These are phyloP conservation scores for Merodon equestris DNA, from an alignment of 2,888 invertebrate genomes.

Conservation along the genomic window DNA sequence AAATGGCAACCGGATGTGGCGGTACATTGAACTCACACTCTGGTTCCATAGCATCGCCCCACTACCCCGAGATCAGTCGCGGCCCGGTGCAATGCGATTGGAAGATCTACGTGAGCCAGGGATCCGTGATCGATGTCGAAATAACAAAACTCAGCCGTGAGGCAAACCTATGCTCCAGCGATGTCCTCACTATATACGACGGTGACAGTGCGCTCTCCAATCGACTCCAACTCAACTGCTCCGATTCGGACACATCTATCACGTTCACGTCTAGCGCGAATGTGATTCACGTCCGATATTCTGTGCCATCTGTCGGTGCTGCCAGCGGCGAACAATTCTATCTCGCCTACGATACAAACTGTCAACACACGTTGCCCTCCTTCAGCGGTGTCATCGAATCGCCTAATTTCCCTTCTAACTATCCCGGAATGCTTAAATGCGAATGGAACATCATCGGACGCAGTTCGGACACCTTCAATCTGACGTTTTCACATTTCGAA, in stretches of 20 bases:
- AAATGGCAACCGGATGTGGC: constrained; percentile 87
- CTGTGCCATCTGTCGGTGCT: constrained; percentile 54
- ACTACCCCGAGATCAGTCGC: constrained; percentile 87
- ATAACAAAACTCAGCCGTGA: constrained; percentile 85
- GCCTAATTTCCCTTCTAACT: constrained; percentile 89
- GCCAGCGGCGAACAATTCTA: constrained; percentile 70
- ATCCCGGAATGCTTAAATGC: constrained; percentile 84
- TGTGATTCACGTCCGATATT: constrained; percentile 73
- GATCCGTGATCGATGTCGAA: constrained; percentile 83
- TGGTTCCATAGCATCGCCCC: constrained; percentile 91
- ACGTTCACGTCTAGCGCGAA: constrained; percentile 72
- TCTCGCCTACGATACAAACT: constrained; percentile 73
- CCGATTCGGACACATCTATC: constrained; percentile 27
- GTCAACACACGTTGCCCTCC: constrained; percentile 69
- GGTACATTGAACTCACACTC: constrained; percentile 85
- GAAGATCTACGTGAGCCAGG: constrained; percentile 86
- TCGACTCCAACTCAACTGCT: constrained; percentile 69
- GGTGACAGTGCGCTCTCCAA: constrained; percentile 70
- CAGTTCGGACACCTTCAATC: constrained; percentile 87
- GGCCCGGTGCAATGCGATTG: constrained; percentile 89
- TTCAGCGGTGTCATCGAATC: constrained; percentile 90
- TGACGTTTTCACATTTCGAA: constrained; percentile 90
- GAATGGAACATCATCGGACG: constrained; percentile 88
- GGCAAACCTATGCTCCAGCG: constrained; percentile 82
- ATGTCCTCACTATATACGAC: constrained; percentile 79